Evolutionary conservation across 2,888 invertebrate species (phyloP), one percentile per base, ranked within the genome.

Genomic region (Drepana falcataria): DNA sequence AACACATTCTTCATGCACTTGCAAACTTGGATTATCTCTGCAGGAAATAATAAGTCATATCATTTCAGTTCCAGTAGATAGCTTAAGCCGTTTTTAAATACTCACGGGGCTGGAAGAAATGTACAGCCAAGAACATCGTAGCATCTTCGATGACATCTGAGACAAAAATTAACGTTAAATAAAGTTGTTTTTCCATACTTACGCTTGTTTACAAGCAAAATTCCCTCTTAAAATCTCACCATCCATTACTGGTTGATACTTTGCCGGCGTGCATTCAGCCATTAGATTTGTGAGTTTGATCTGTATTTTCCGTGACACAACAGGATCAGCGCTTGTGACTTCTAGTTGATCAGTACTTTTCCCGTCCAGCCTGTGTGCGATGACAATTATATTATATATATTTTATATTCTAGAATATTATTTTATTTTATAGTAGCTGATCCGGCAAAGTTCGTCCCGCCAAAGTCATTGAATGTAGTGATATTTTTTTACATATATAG

Each of bases 1-100:
- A 84, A 83, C 48, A 83, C 87, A 59, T 81, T 87, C 67, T 87
- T 88, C 85, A 83, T 84, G 64, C 89, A 90, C 59, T 85, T 87
- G 79, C 88, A 90, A 34, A 88, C 82, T 70, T 82, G 75, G 40
- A 85, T 77, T 1, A 81, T 60, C 52, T 74, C 89, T 88, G 75
- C 51, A 61, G 59, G 6, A 35, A 35, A 4, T 37, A 35, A 37
- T n/a, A 9, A 3, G 44, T 44, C 9, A 6, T 9, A 44, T 44
- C 6, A 44, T 3, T 44, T 44, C 9, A 9, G 9, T 9, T 44
- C 21, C 21, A 21, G 44, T 9, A 9, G 6, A 53, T 40, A 49
- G 52, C 21, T 21, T 21, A 21, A 44, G 9, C 44, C 6, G 9
- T 9, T 51, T 5, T 34, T 9, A 48, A 51, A 49, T 21, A 63